A percentile compares a stretch with the other conserved stretches of the same genome.
phyloP scores from a whole-genome alignment of 2,797 vertebrate genomes.

The Botia almorhae region DNA sequence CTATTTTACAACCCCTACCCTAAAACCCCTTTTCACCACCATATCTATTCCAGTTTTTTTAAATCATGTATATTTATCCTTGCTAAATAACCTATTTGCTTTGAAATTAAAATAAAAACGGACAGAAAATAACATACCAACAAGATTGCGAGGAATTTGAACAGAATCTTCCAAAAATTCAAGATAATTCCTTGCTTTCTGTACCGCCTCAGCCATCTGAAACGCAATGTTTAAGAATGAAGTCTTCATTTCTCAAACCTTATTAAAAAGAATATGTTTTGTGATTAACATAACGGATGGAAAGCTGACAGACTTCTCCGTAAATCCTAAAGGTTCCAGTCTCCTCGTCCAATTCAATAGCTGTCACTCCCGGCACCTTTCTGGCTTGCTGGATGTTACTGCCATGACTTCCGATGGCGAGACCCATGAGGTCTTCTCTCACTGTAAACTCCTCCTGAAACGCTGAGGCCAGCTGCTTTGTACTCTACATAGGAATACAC shows the following conservation, averaged over 20 bases:
- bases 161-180: conserved; percentile 98
- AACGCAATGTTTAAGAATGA: neutral
- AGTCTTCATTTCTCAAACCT: neutral
- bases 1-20: too few relatives aligned
- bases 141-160: conserved; percentile 95
- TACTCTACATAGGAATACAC: conserved; percentile 79
- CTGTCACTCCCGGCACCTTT: conserved; percentile 93
- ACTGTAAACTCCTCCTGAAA: conserved; percentile 97
- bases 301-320: conserved; percentile 84
- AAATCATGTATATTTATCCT: too few relatives aligned
- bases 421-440: conserved; percentile 94
- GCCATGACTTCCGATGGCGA: conserved; percentile 97
- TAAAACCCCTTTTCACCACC: too few relatives aligned
- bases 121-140: conserved; percentile 81
- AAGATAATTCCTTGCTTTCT: conserved; percentile 92
- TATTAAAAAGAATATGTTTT: neutral
- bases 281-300: neutral
- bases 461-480: conserved; percentile 95
- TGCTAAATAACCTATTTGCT: too few relatives aligned
- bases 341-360: conserved; percentile 96
- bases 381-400: conserved; percentile 98
- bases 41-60: too few relatives aligned
- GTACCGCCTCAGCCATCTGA: conserved; percentile 92
- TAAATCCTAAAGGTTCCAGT: conserved; percentile 96
- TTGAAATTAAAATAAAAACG: too few relatives aligned